Evolutionary conservation across 2,797 vertebrate genomes (phyloP).

Genomic region (Chiroxiphia lanceolata): DNA sequence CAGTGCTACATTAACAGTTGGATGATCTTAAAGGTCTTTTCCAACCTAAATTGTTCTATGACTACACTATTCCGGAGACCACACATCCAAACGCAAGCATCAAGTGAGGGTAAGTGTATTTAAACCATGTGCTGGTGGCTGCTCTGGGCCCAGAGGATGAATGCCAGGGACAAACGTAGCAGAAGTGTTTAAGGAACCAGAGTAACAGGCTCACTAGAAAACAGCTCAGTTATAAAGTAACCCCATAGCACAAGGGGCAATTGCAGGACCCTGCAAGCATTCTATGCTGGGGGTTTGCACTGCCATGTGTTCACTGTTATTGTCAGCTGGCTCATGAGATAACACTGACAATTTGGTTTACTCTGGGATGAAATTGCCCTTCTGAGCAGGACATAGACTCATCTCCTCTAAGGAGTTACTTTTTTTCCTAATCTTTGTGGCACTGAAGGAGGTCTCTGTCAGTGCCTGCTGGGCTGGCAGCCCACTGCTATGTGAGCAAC

Average conservation of each 20-base stretch:
- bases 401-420: not conserved
- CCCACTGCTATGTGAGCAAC: not conserved
- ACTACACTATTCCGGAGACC: not conserved
- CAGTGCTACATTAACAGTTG: too few relatives aligned
- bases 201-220: fast-evolving
- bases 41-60: not conserved
- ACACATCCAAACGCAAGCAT: not conserved
- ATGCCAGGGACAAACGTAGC: not conserved
- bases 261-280: not conserved
- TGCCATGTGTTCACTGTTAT: not conserved
- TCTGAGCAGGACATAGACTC: not conserved
- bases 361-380: not conserved
- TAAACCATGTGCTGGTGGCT: not conserved
- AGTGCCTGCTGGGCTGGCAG: not conserved
- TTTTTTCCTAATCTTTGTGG: not conserved
- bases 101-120: not conserved
- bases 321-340: not conserved
- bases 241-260: not conserved
- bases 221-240: not conserved
- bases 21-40: not conserved
- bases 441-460: not conserved
- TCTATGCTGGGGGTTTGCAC: not conserved
- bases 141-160: not conserved
- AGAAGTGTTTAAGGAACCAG: not conserved
- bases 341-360: not conserved